A percentile compares a stretch with the other conserved stretches of the same genome.
Conservation (phyloP, 2,113 vertebrate species). For the Halcyon senegalensis region DNA sequence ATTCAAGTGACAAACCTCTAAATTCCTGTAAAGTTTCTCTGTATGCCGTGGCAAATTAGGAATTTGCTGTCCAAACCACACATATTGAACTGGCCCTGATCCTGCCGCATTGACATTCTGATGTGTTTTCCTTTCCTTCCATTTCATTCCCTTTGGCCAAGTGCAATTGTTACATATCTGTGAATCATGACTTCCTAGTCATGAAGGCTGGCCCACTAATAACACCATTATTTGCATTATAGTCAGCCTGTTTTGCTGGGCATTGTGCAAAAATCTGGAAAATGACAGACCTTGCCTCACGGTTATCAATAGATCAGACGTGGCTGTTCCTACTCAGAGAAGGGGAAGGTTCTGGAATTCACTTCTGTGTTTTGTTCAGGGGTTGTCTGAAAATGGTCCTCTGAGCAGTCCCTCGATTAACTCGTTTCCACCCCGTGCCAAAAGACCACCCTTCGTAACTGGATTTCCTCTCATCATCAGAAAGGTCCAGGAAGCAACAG, state of each 20-base stretch:
- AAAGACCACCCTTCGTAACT: background rate
- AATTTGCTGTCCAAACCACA: slow-evolving; percentile 24
- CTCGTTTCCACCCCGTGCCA: background rate
- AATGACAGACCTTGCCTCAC: background rate
- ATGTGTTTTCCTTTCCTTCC: slow-evolving; percentile 43
- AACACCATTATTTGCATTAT: background rate
- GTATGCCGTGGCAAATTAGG: background rate
- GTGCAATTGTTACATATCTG: background rate
- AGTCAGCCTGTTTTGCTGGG: background rate
- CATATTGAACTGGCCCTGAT: background rate
- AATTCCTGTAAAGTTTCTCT: slow-evolving; percentile 26
- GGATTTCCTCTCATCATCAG: background rate
- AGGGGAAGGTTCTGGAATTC: background rate
- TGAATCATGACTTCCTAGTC: background rate
- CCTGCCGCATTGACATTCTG: background rate
- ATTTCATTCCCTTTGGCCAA: background rate
- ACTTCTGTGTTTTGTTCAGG: background rate
- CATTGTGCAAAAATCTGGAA: background rate
- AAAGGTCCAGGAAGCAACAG: background rate
- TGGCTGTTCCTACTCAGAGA: background rate
- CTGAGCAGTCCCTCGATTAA: background rate
- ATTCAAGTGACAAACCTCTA: slow-evolving; percentile 1
- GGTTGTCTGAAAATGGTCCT: background rate
- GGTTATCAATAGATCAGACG: background rate
- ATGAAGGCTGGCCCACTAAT: background rate